Percentiles rank a stretch among this genome's conserved stretches.
Conservation (phyloP, 2,888 invertebrate genomes). For the Luperina nickerlii region DNA sequence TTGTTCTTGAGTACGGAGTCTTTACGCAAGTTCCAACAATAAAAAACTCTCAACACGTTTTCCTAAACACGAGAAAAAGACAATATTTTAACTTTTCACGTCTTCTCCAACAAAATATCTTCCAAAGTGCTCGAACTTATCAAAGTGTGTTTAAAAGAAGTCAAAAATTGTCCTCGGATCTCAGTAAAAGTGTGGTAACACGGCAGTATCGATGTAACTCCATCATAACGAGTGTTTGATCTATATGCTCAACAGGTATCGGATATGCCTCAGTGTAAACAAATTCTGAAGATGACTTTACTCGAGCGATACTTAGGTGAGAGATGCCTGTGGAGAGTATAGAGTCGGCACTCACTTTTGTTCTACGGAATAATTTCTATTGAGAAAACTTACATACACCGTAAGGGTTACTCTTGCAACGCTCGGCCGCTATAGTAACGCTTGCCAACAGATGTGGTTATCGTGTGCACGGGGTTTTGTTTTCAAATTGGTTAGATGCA, state of each 20-base stretch:
- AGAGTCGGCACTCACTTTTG: conserved; percentile 26
- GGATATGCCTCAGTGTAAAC: conserved; percentile 72
- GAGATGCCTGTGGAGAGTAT: background rate
- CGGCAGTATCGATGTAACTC: conserved; percentile 55
- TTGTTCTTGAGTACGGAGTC: background rate
- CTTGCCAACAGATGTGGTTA: too few relatives aligned
- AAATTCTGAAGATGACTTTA: conserved; percentile 74
- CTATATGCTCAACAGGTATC: conserved; percentile 74
- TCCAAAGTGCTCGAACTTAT: conserved; percentile 38
- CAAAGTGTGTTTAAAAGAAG: conserved; percentile 56
- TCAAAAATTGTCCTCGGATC: conserved; percentile 45
- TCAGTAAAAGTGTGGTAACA: conserved; percentile 56
- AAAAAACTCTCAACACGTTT: background rate
- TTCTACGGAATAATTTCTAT: background rate
- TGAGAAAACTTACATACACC: too few relatives aligned
- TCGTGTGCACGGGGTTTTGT: too few relatives aligned
- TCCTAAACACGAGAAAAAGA: conserved; percentile 24
- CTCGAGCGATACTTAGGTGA: conserved; percentile 15
- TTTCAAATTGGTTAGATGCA: too few relatives aligned
- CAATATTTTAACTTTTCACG: conserved; percentile 19
- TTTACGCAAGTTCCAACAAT: background rate
- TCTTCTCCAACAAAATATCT: conserved; percentile 26
- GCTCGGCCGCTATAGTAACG: too few relatives aligned
- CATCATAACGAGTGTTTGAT: conserved; percentile 76
- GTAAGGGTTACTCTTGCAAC: too few relatives aligned